Percentiles rank a stretch among this genome's conserved stretches.
Conservation (phyloP, 2,888 invertebrate species). For the Heliothis peltigera region DNA sequence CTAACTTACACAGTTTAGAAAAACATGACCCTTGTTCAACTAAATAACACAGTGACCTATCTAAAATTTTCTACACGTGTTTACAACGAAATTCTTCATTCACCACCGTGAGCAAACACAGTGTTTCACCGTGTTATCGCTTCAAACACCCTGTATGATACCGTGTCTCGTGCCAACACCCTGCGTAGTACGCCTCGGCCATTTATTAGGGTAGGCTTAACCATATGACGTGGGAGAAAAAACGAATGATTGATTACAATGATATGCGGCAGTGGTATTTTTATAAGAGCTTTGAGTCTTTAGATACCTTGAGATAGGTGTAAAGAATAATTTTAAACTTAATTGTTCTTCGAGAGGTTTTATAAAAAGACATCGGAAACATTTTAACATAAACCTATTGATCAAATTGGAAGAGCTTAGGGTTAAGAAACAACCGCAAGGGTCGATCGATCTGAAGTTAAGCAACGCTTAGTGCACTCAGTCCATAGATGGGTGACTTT, state of each 20-base stretch:
- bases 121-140: neutral
- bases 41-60: neutral
- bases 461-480: too few species aligned
- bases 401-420: too few species aligned
- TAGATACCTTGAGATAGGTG: neutral
- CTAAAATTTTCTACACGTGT: neutral
- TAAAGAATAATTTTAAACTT: too few species aligned
- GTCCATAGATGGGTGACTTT: too few species aligned
- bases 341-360: too few species aligned
- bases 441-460: too few species aligned
- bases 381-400: too few species aligned
- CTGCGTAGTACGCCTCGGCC: slow-evolving; percentile 3
- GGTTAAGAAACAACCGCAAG: too few species aligned
- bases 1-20: neutral
- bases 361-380: too few species aligned
- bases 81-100: neutral
- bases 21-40: neutral
- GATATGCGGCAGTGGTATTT: slow-evolving; percentile 23
- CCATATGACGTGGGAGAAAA: slow-evolving; percentile 32
- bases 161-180: slow-evolving; percentile 30
- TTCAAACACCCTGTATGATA: neutral
- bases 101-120: neutral
- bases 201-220: slow-evolving; percentile 38
- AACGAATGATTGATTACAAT: slow-evolving; percentile 42
- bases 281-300: slow-evolving; percentile 12